Conservation (phyloP, 2,113 vertebrate genomes). For the Atrichornis clamosus region DNA sequence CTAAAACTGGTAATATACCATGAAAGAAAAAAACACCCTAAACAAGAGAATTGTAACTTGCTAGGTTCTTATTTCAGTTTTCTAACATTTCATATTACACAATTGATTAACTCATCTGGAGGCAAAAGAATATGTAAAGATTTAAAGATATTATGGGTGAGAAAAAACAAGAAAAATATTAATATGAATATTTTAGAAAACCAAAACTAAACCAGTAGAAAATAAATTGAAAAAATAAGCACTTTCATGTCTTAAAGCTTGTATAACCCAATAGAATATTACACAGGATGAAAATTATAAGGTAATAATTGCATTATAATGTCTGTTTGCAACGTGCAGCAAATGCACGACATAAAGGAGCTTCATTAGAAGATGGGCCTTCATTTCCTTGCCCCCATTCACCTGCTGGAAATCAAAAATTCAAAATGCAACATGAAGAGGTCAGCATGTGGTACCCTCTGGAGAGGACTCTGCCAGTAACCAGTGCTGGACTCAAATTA, state of each 20-base stretch:
- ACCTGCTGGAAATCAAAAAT: not conserved
- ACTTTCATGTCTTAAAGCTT: not conserved
- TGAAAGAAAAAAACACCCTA: not conserved
- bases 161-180: not conserved
- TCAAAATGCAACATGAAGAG: not conserved
- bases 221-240: not conserved
- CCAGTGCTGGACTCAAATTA: not conserved
- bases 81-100: not conserved
- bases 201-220: not conserved
- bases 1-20: not conserved
- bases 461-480: not conserved
- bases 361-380: not conserved
- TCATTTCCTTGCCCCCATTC: not conserved
- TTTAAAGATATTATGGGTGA: not conserved
- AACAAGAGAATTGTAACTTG: not conserved
- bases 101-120: not conserved
- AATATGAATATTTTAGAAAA: not conserved
- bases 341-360: not conserved
- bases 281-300: not conserved
- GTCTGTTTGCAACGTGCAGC: not conserved
- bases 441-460: not conserved
- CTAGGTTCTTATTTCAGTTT: not conserved
- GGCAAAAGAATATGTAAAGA: not conserved
- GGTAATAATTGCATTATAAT: not conserved
- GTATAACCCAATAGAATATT: not conserved